These are phyloP conservation scores for Heterochromis multidens DNA, from an alignment of 2,113 vertebrate genomes.

Conservation along the genomic window DNA sequence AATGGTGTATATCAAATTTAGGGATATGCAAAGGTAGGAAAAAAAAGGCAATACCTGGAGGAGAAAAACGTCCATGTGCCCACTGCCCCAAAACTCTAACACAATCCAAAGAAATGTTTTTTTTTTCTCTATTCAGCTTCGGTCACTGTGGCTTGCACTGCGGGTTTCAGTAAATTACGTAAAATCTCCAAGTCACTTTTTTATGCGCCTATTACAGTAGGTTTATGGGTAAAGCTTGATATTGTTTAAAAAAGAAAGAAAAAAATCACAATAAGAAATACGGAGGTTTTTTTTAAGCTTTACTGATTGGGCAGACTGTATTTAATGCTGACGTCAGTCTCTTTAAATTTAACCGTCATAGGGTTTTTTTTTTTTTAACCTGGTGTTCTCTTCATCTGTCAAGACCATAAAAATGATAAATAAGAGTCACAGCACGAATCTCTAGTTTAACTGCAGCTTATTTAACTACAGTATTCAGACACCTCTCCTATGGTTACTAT, in stretches of 20 bases:
- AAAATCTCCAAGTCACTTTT: no score
- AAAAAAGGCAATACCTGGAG: not conserved
- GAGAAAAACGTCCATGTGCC: accelerated
- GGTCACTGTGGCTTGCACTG: no score
- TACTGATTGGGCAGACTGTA: not conserved
- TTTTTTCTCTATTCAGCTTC: no score
- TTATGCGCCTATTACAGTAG: no score
- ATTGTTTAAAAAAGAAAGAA: no score
- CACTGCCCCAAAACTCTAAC: not conserved
- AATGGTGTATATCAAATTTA: not conserved
- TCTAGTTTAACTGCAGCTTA: not conserved
- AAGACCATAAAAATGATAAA: not conserved
- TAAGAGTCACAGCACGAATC: not conserved
- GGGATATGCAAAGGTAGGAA: not conserved
- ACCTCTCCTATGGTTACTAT: not conserved
- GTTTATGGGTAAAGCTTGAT: no score
- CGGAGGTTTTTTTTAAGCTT: not conserved
- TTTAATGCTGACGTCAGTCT: not conserved
- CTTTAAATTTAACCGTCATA: accelerated
- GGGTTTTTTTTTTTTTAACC: not conserved
- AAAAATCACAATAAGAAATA: no score
- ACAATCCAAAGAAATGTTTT: not conserved
- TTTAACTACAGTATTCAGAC: not conserved
- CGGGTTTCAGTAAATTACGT: no score
- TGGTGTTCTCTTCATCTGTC: not conserved